Conservation (phyloP, 2,113 vertebrate species). For the Excalfactoria chinensis region DNA sequence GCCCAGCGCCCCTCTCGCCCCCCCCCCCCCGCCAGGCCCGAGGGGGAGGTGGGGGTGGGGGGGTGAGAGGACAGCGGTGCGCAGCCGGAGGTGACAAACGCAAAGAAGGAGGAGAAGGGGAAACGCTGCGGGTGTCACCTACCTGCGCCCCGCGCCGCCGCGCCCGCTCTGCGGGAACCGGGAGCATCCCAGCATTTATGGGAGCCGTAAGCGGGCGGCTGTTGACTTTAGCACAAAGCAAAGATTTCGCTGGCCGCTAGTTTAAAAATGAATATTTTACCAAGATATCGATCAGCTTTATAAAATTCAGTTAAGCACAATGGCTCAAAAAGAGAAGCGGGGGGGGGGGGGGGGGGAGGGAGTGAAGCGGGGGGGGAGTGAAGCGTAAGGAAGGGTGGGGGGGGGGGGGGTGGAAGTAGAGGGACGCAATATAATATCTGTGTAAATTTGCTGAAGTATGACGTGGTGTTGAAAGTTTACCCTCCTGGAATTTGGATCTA, state of each 20-base stretch:
- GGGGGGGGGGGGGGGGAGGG: conserved; percentile 67
- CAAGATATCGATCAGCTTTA: conserved; percentile 99
- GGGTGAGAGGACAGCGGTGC: not conserved
- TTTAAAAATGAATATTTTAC: conserved; percentile 99
- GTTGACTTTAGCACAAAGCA: conserved; percentile 99
- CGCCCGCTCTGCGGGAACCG: conserved; percentile 81
- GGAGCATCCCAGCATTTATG: conserved; percentile 95
- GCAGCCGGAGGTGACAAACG: not conserved
- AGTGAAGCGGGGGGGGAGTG: too few relatives aligned
- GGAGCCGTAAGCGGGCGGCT: conserved; percentile 93
- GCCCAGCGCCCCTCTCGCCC: too few relatives aligned
- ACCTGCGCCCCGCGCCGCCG: conserved; percentile 81
- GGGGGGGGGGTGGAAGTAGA: too few relatives aligned
- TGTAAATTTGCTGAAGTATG: too few relatives aligned
- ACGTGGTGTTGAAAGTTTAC: too few relatives aligned
- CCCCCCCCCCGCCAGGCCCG: not conserved
- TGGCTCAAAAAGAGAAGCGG: conserved; percentile 79
- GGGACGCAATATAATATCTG: too few relatives aligned
- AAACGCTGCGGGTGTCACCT: conserved; percentile 71
- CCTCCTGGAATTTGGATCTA: too few relatives aligned
- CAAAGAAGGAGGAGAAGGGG: not conserved
- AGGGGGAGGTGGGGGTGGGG: not conserved
- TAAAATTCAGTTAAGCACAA: conserved; percentile 96
- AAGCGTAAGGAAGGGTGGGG: too few relatives aligned
- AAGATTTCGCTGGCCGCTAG: conserved; percentile 98